Evolutionary conservation across 1,140 invertebrate genomes (phyloP), one percentile per base, ranked within the genome.

Genomic region (Lepidostoma basale): DNA sequence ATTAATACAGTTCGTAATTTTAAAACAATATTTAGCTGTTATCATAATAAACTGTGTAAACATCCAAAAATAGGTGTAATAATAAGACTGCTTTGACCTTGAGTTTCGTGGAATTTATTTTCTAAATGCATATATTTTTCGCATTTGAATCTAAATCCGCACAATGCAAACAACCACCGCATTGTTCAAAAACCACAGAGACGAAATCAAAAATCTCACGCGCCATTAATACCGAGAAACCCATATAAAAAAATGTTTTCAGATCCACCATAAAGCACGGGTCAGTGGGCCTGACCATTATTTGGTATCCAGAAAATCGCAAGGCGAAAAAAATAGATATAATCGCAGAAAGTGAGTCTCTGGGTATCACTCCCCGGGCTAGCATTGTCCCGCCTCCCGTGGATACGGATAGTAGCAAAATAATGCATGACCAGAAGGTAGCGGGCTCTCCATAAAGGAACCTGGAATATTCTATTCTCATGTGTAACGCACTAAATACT

Each of bases 401-500:
- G 6, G 18, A 10, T 4, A 10, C 16, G 4, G 5, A 20, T 23
- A 20, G 14, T 23, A 12, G 45, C 22, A 26, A 6, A 26, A n/a
- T 10, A 22, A 12, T 23, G 18, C 25, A 56, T 26, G 28, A 30
- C 25, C 52, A 33, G 52, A 16, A 30, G 52, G 23, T 6, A 26
- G 45, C 8, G n/a, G 14, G n/a, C n/a, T n/a, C n/a, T n/a, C 3
- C 14, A 56, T 23, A 33, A 56, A 56, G 52, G 52, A 33, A 23
- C 59, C 39, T 62, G 45, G 25, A 39, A 26, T n/a, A 62, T 62
- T 44, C 59, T 16, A 49, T 63, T 49, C 26, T 42, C 62, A 25
- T 49, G 12, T 26, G 62, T 33, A 49, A 63, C 44, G 20, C 33
- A 67, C 66, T 72, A 72, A 72, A 72, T 72, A 72, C 69, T 72